A percentile compares a stretch with the other conserved stretches of the same genome.
Evolutionary conservation across 2,888 invertebrate genomes (phyloP).

Genomic region (Volucella inanis): DNA sequence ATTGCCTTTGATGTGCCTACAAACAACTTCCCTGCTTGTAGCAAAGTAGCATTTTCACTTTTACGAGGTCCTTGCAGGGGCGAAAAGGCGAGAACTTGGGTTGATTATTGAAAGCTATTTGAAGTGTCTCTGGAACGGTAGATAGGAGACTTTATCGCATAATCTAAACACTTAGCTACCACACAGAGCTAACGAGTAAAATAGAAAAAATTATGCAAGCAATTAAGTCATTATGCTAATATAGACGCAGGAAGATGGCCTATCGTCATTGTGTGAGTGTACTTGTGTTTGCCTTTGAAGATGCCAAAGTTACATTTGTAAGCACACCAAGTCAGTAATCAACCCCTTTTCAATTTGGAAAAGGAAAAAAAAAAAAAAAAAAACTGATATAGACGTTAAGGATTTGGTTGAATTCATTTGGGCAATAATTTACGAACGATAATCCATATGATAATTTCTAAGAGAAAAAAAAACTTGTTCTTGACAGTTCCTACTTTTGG

Average conservation of each 20-base stretch:
- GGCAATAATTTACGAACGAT: conserved; percentile 66
- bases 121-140: conserved; percentile 68
- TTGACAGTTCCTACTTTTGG: conserved; percentile 36
- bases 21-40: conserved; percentile 57
- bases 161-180: conserved; percentile 70
- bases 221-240: conserved; percentile 73
- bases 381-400: conserved; percentile 45
- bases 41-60: conserved; percentile 68
- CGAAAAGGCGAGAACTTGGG: conserved; percentile 68
- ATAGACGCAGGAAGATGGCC: conserved; percentile 29
- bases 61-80: conserved; percentile 64
- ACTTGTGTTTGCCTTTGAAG: conserved; percentile 33
- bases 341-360: conserved; percentile 27
- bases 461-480: conserved; percentile 32
- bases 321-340: conserved; percentile 36
- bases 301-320: conserved; percentile 53
- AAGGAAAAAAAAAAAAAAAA: conserved; percentile 17
- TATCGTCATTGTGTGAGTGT: conserved; percentile 5
- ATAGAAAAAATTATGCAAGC: conserved; percentile 73
- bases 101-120: conserved; percentile 73
- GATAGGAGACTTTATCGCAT: conserved; percentile 72
- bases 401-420: conserved; percentile 55
- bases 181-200: conserved; percentile 62
- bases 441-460: conserved; percentile 69
- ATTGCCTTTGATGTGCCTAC: conserved; percentile 75